Evolutionary conservation across 2,797 vertebrate species (phyloP), one percentile per base, ranked within the genome.

Genomic region (Euthynnus affinis): DNA sequence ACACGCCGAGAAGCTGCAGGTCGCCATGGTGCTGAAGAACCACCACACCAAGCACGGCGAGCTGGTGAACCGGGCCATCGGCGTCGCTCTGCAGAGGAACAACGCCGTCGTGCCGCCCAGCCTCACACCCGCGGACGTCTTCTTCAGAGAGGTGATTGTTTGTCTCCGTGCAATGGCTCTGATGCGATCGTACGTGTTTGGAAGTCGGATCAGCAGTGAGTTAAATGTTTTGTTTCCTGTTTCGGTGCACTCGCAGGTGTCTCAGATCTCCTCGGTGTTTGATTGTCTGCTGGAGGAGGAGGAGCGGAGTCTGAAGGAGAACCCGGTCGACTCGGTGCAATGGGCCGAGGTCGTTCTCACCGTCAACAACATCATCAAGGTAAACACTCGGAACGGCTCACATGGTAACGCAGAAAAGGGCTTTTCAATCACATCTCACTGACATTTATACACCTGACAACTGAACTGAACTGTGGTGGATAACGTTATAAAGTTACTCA

Each of bases 221-320:
- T 20, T 49, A 3, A 63, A 66, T 10, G 9, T 46, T 2, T 6
- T 29, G 9, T 46, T 2, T 6, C 5, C 27, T 14, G 42, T 20
- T 17, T 20, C 17, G 3, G 3, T 17, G 12, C 9, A 1, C 34
- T 8, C n/a, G 0, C 85, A 99, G 98, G 97, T 99, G 42, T 99
- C 98, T 18, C 96, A 96, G 86, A 95, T 99, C 86, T 97, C 97
- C 73, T 94, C 94, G 0, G 94, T 98, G 90, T 97, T 97, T 6
- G 97, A 98, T 61, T 97, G 96, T 67, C 93, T 99, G 64, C 89
- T 99, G 76, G 97, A 98, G 66, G 96, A 98, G 5, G 97, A 99
- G 86, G 97, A 98, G 72, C 94, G 94, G 46, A 92, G 93, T 58
- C 92, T 99, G 82, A 96, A 95, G 87, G 96, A 96, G 34, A 91